Base-by-base conservation (phyloP, 30 jellyfish, hydroid and myxozoan genomes). In the Hydractinia echinata region DNA sequence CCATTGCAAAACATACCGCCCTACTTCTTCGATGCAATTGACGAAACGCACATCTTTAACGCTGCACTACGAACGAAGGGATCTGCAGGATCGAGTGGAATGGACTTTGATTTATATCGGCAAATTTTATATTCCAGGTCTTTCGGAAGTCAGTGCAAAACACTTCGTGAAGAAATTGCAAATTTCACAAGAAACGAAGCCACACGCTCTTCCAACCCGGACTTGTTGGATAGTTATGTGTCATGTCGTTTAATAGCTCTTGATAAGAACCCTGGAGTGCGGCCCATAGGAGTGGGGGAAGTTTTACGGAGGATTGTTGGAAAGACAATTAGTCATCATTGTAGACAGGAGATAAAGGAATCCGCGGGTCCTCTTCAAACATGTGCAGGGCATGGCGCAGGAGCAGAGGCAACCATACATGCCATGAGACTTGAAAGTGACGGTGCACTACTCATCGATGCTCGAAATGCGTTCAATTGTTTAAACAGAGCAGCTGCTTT, bases 211-310 rank as follows among this genome's bases (percentile, higher is more conserved):
- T 71, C 50, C 81, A 60, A 71, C 53, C 66, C 81, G 53, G 81
- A 71, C 53, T 64, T 71, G 53, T 60, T 71, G 44, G 81, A 71
- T 44, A 64, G 64, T 71, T 71, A 44, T 44, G 53, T 64, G 53
- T 71, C 62, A 60, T 71, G 53, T 10, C 77, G 15, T 67, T 53
- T 67, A 60, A 71, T 71, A 11, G 64, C 81, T 71, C 81, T 71
- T 64, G 53, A 71, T 21, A 71, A 71, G 81, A 71, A 71, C 53
- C 81, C 81, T 44, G 62, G 81, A 71, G 81, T 71, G 49, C 6
- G 64, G 62, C 64, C 64, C 81, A 71, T 71, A 71, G 81, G 81
- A 5, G 81, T 71, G 66, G 81, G 81, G 21, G 81, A 71, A 71
- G 81, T 71, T 44, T 21, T 71, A 30, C 50, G 81, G 53, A 60